Evolutionary conservation across 2,113 vertebrate genomes (phyloP).

Genomic region (Stigmatopora nigra): DNA sequence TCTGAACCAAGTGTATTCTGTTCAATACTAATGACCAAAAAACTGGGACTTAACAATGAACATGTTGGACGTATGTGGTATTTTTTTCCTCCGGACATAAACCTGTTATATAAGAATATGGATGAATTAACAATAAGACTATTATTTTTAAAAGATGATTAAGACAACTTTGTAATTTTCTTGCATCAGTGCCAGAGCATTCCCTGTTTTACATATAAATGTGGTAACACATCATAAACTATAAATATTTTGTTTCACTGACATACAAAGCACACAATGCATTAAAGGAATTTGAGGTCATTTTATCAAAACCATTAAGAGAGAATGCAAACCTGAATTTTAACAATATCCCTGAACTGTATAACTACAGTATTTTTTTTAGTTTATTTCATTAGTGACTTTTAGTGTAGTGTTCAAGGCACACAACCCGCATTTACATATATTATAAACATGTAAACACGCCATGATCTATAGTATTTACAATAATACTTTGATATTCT

Average conservation of each 20-base stretch:
- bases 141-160: conserved; percentile 1
- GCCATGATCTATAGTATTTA: neutral
- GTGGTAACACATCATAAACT: neutral
- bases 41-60: conserved; percentile 26
- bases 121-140: conserved; percentile 15
- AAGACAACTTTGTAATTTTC: neutral
- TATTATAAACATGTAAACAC: neutral
- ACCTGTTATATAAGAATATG: conserved; percentile 29
- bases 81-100: conserved; percentile 23
- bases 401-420: no score
- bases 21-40: conserved; percentile 44
- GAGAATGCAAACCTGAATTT: no score
- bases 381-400: no score
- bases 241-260: neutral
- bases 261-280: neutral
- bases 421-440: neutral
- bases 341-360: no score
- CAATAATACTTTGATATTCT: neutral
- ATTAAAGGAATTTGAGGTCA: neutral
- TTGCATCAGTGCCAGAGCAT: conserved; percentile 16
- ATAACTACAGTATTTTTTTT: no score
- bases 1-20: conserved; percentile 49
- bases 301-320: neutral
- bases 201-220: conserved; percentile 7
- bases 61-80: conserved; percentile 9